Evolutionary conservation across 1,140 invertebrate genomes (phyloP), one percentile per base, ranked within the genome.

Genomic region (Berghia stephanieae): DNA sequence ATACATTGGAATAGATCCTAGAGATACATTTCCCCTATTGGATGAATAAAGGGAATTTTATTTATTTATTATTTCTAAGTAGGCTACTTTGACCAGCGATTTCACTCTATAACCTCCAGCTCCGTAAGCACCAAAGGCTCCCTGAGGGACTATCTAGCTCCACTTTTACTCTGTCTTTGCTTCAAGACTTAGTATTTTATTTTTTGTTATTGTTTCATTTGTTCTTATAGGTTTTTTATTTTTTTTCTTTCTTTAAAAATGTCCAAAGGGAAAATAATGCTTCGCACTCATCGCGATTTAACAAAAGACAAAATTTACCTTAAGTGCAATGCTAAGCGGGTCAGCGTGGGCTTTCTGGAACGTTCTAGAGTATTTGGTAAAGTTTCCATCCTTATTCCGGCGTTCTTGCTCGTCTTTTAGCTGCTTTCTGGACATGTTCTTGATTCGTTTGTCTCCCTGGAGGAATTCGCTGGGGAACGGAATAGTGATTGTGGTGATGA

Each of bases 361-460:
- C 6, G 81, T 82, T 36, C 83, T 68, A n/a, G 83, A 84, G 55
- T 84, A 84, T 38, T 80, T 80, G 38, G 34, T 79, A 57, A 82
- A 83, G 31, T 79, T 67, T 1, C 49, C 73, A 18, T 78, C 81
- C 18, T 77, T 76, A 16, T 31, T 75, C 27, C 66, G 55, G 24
- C 57, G n/a, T 43, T 74, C 42, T 31, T 75, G 63, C 2, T 78
- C 57, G 2, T 60, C 72, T 27, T 75, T 67, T 24, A 78, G 78
- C 42, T 78, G 80, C 24, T 81, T 81, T 42, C 81, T 75, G 31
- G 81, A 75, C n/a, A 83, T 78, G 40, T 76, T 80, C 77, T 83
- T 84, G 2, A 84, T 83, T 69, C 82, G 81, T 68, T 82, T 81
- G 78, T 84, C 83, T 2, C 83, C 83, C n/a, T 57, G 49, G 24